phyloP scores from a whole-genome alignment of 1,140 invertebrate species.

The Littorina saxatilis region DNA sequence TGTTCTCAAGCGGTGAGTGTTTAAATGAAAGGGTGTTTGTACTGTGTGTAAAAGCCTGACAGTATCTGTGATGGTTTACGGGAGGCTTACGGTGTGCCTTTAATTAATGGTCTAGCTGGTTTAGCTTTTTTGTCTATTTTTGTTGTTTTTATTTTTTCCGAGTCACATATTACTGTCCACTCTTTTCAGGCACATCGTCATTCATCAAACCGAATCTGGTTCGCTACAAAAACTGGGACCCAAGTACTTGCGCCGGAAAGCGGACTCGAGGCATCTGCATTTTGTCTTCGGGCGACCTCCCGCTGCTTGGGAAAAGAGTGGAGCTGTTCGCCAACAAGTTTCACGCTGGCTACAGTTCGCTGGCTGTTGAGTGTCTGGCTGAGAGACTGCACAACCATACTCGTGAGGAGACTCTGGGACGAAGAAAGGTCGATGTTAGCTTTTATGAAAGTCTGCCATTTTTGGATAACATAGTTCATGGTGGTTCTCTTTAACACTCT shows the following conservation, averaged over 20 bases:
- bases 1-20: too few species aligned
- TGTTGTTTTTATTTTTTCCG: too few species aligned
- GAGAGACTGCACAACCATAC: slow-evolving; percentile 58
- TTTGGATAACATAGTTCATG: too few species aligned
- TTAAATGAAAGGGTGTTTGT: too few species aligned
- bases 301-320: slow-evolving; percentile 42
- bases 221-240: slow-evolving; percentile 44
- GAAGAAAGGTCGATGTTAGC: background rate
- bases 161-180: too few species aligned
- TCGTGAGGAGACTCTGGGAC: slow-evolving; percentile 47
- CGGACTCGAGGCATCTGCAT: slow-evolving; percentile 27
- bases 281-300: slow-evolving; percentile 44
- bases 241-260: slow-evolving; percentile 20
- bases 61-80: too few species aligned
- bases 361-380: slow-evolving; percentile 67
- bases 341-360: slow-evolving; percentile 56
- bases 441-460: background rate
- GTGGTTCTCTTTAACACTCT: too few species aligned
- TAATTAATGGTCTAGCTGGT: too few species aligned
- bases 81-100: too few species aligned
- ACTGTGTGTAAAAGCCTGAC: too few species aligned
- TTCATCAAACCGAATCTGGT: slow-evolving; percentile 43
- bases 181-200: too few species aligned
- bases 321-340: slow-evolving; percentile 73
- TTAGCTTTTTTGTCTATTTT: too few species aligned